Percentiles rank a stretch among this genome's conserved stretches.
phyloP scores from a whole-genome alignment of 2,888 invertebrate genomes.

The Agapostemon virescens region DNA sequence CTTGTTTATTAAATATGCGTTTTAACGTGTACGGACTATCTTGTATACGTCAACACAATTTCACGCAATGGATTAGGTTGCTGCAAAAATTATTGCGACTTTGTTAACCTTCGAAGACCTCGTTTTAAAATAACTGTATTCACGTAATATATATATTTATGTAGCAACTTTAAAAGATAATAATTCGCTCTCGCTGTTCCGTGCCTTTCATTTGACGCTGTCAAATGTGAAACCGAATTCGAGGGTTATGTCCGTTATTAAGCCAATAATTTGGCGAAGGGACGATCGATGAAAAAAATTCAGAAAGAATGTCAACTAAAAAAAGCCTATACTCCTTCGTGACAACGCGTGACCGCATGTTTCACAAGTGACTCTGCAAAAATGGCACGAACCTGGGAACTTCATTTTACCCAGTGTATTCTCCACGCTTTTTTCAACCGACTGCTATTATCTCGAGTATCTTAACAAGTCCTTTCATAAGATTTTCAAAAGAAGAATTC shows the following conservation, averaged over 20 bases:
- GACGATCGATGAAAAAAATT: neutral
- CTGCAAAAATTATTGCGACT: neutral
- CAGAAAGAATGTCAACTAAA: neutral
- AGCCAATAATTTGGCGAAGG: neutral
- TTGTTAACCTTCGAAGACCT: neutral
- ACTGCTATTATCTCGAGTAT: neutral
- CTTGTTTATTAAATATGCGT: neutral
- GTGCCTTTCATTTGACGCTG: no score
- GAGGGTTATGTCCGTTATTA: neutral
- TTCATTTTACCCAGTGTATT: neutral
- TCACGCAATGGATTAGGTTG: neutral
- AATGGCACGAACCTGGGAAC: neutral
- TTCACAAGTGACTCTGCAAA: neutral
- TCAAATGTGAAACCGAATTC: no score
- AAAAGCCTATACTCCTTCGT: neutral
- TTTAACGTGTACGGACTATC: constrained; percentile 3
- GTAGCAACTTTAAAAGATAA: no score
- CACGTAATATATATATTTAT: no score
- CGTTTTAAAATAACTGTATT: neutral
- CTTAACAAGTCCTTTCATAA: neutral
- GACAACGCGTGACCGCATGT: neutral
- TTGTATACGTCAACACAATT: constrained; percentile 14
- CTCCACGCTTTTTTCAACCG: neutral
- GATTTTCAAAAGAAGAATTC: neutral
- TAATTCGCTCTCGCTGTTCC: no score